Conservation (phyloP, 2,888 invertebrate genomes). For the Ormyrus rosae region DNA sequence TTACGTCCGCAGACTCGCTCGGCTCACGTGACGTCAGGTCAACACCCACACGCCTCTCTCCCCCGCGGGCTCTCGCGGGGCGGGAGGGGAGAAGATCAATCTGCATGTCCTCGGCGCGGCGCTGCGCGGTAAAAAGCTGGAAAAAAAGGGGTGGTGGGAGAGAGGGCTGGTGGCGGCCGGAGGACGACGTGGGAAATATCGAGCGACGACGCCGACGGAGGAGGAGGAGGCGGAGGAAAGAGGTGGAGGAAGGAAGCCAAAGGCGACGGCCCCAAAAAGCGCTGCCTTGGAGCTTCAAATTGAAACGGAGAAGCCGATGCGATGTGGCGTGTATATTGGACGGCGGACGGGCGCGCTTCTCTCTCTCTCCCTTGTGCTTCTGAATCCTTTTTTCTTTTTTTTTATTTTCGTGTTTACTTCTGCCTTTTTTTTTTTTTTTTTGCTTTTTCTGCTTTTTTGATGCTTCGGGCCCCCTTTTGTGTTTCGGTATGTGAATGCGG, state of each 20-base stretch:
- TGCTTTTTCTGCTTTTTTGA: no score
- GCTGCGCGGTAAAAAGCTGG: conserved; percentile 36
- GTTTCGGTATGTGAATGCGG: no score
- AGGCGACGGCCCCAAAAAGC: conserved; percentile 1
- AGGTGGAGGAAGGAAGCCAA: conserved; percentile 52
- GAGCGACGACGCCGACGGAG: conserved; percentile 47
- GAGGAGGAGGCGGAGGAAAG: conserved; percentile 40
- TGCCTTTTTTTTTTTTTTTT: no score
- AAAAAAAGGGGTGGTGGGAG: conserved; percentile 1
- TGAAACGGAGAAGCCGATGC: conserved; percentile 30
- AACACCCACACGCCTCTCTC: not conserved
- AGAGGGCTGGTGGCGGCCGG: not conserved
- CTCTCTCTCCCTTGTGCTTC: not conserved
- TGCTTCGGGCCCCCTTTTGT: no score
- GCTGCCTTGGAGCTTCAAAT: conserved; percentile 26
- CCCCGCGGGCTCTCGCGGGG: not conserved
- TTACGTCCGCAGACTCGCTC: not conserved
- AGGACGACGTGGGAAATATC: conserved; percentile 36
- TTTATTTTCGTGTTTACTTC: no score
- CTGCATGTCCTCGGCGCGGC: conserved; percentile 47
- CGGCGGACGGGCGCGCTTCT: not conserved
- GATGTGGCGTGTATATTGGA: conserved; percentile 1
- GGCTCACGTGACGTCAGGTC: conserved; percentile 23
- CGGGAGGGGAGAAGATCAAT: conserved; percentile 47
- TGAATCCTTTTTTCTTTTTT: no score